phyloP scores from a whole-genome alignment of 2,797 vertebrate genomes.

The Megaceryle alcyon region DNA sequence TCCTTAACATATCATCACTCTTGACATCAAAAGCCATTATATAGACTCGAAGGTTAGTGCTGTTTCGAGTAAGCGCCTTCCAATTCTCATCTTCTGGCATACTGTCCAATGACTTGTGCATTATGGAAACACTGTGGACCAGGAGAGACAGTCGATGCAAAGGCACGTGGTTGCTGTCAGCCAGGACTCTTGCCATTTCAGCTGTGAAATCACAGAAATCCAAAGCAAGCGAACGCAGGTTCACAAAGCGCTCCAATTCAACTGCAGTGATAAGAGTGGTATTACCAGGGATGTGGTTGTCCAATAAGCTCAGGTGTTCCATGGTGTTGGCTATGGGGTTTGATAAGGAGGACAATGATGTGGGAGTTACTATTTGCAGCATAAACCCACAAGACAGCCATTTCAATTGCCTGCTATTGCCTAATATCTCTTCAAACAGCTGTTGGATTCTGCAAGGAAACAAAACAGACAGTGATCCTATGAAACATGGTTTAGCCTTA shows the following conservation, averaged over 20 bases:
- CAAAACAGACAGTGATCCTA: conserved; percentile 52
- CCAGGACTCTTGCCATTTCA: conserved; percentile 91
- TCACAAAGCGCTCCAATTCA: conserved; percentile 90
- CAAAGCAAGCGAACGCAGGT: conserved; percentile 91
- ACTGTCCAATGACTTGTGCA: conserved; percentile 90
- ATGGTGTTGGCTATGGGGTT: conserved; percentile 91
- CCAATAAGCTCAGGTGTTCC: conserved; percentile 94
- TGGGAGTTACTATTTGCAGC: conserved; percentile 92
- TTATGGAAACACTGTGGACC: conserved; percentile 91
- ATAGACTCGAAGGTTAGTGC: conserved; percentile 93
- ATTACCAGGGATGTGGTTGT: conserved; percentile 89
- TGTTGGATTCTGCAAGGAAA: conserved; percentile 90
- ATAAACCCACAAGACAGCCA: conserved; percentile 97
- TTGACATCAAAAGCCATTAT: conserved; percentile 96
- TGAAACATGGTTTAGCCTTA: conserved; percentile 16
- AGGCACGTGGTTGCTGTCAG: conserved; percentile 88
- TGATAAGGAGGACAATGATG: conserved; percentile 91
- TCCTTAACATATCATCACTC: conserved; percentile 92
- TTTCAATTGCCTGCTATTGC: conserved; percentile 93
- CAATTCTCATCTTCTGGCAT: conserved; percentile 93
- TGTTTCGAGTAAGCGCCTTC: conserved; percentile 92
- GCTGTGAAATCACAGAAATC: conserved; percentile 97
- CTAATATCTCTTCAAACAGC: conserved; percentile 94
- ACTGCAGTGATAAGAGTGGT: conserved; percentile 87
- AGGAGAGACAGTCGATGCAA: conserved; percentile 95